These are phyloP conservation scores for Pyralis farinalis DNA, from an alignment of 2,888 invertebrate species.

Conservation along the genomic window DNA sequence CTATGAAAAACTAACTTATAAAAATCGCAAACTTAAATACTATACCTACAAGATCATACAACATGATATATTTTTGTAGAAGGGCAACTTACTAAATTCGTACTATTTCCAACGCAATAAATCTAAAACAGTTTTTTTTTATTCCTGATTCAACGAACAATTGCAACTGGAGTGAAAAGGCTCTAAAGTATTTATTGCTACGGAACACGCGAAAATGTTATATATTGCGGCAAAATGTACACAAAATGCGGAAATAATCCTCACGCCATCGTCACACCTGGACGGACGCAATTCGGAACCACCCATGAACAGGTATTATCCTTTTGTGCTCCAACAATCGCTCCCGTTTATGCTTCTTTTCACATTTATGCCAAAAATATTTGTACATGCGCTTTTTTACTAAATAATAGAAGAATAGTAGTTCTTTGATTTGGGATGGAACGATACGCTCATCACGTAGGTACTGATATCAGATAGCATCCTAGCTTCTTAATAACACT, in stretches of 20 bases:
- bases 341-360: neutral
- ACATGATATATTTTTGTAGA: too few relatives aligned
- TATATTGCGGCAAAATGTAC: neutral
- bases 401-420: too few relatives aligned
- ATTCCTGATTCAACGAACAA: neutral
- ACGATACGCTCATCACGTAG: too few relatives aligned
- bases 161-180: neutral
- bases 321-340: neutral
- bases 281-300: neutral
- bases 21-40: too few relatives aligned
- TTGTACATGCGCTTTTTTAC: too few relatives aligned
- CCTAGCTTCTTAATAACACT: too few relatives aligned
- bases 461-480: too few relatives aligned
- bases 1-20: too few relatives aligned
- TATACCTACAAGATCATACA: too few relatives aligned
- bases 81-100: neutral
- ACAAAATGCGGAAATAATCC: neutral
- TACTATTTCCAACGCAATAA: conserved; percentile 8
- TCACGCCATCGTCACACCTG: neutral
- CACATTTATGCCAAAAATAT: too few relatives aligned
- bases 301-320: neutral
- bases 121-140: neutral
- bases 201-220: conserved; percentile 5
- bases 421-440: too few relatives aligned
- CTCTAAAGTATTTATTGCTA: neutral